phyloP scores from a whole-genome alignment of 1,140 invertebrate genomes.

The Drosophila arizonae region DNA sequence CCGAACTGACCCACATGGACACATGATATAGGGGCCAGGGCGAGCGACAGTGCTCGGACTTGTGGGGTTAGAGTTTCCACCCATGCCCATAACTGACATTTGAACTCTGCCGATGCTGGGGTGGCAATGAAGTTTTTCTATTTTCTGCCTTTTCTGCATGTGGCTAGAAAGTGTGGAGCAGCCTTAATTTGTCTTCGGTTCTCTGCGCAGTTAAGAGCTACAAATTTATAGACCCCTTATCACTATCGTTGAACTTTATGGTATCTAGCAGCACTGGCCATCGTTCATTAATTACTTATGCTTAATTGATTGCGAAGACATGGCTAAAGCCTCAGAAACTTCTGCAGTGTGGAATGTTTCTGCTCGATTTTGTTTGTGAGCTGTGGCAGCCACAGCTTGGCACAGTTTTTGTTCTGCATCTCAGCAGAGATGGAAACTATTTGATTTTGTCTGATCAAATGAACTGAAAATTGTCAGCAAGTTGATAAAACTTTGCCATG shows the following conservation, averaged over 20 bases:
- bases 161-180: constrained; percentile 23
- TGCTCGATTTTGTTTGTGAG: constrained; percentile 3
- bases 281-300: constrained; percentile 37
- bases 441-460: constrained; percentile 17
- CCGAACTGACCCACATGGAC: constrained; percentile 66
- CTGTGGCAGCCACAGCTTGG: constrained; percentile 14
- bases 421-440: constrained; percentile 29
- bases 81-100: constrained; percentile 61
- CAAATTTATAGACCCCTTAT: constrained; percentile 6
- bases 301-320: constrained; percentile 53
- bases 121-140: constrained; percentile 46
- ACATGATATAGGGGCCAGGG: constrained; percentile 35
- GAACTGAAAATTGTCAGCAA: constrained; percentile 29
- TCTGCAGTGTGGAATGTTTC: constrained; percentile 3
- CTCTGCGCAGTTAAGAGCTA: background rate
- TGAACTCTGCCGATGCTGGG: constrained; percentile 38
- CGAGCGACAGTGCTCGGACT: constrained; percentile 10
- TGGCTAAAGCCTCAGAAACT: constrained; percentile 12
- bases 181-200: constrained; percentile 28
- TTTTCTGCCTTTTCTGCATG: constrained; percentile 39
- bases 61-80: constrained; percentile 32
- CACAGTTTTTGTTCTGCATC: constrained; percentile 1
- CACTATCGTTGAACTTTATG: constrained; percentile 9
- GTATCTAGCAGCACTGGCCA: constrained; percentile 15
- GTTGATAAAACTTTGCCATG: constrained; percentile 28